These are phyloP conservation scores for Recurvirostra avosetta DNA, from an alignment of 2,113 vertebrate genomes.

Conservation along the genomic window DNA sequence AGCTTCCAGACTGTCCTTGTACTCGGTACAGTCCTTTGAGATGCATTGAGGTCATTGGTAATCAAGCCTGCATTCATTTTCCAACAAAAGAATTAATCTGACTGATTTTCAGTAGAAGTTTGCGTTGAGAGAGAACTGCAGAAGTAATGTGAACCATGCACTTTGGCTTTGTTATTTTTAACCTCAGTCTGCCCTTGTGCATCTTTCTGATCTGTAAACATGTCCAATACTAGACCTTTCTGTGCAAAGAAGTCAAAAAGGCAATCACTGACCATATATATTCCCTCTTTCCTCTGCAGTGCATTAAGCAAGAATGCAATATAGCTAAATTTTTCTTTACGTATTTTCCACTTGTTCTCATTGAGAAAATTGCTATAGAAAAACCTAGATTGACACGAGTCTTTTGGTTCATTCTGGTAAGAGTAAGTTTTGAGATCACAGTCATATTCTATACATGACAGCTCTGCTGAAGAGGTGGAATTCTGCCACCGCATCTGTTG, in stretches of 20 bases:
- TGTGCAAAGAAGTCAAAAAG: not conserved
- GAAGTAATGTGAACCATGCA: not conserved
- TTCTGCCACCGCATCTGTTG: not conserved
- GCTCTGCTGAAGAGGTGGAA: not conserved
- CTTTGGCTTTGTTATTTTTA: not conserved
- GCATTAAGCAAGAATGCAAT: not conserved
- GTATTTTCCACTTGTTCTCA: not conserved
- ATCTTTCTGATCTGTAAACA: not conserved
- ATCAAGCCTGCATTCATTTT: conserved; percentile 1
- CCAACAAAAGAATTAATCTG: not conserved
- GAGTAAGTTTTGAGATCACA: not conserved
- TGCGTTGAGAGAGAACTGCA: not conserved
- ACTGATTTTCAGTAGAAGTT: not conserved
- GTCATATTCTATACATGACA: not conserved
- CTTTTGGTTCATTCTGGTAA: not conserved
- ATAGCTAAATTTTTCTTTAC: not conserved
- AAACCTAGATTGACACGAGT: not conserved
- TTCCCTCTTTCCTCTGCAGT: not conserved
- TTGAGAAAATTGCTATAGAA: not conserved
- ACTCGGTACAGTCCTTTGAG: not conserved
- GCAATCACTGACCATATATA: not conserved
- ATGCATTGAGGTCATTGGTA: not conserved
- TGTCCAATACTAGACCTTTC: not conserved
- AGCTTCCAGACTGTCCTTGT: not conserved
- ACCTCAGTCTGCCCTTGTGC: not conserved